Evolutionary conservation across 2,888 invertebrate genomes (phyloP).

Genomic region (Argynnis bischoffii): DNA sequence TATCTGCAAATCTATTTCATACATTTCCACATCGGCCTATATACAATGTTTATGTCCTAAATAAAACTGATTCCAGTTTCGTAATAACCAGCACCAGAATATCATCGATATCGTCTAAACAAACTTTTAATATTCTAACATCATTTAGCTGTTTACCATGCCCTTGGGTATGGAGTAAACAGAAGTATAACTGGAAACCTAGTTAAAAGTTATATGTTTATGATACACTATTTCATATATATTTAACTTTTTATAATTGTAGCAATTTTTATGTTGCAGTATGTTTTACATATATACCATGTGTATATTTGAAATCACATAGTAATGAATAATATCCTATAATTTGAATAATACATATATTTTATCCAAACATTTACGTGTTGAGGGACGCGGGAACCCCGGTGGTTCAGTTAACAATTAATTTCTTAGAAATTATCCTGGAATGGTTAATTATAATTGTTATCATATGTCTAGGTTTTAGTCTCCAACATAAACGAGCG

Average conservation of each 20-base stretch:
- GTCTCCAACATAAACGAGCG: background rate
- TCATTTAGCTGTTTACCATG: conserved; percentile 18
- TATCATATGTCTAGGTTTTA: background rate
- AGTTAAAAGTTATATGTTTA: background rate
- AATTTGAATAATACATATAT: background rate
- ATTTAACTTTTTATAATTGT: too few species aligned
- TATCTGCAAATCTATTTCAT: conserved; percentile 32
- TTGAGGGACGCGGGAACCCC: too few species aligned
- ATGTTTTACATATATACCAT: too few species aligned
- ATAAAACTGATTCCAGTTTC: conserved; percentile 58
- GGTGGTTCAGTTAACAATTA: too few species aligned
- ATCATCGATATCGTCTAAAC: conserved; percentile 35
- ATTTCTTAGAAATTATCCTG: too few species aligned
- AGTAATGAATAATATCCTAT: background rate
- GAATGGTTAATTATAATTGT: background rate
- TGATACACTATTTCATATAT: background rate
- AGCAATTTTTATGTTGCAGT: too few species aligned
- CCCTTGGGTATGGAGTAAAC: conserved; percentile 6
- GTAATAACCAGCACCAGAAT: conserved; percentile 41
- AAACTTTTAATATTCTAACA: conserved; percentile 27
- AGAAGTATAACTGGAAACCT: background rate
- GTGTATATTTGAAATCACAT: background rate
- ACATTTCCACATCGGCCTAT: conserved; percentile 49
- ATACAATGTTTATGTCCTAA: conserved; percentile 66
- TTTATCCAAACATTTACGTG: background rate